Evolutionary conservation across 2,888 invertebrate species (phyloP), one percentile per base, ranked within the genome.

Genomic region (Ophion ventricosus): DNA sequence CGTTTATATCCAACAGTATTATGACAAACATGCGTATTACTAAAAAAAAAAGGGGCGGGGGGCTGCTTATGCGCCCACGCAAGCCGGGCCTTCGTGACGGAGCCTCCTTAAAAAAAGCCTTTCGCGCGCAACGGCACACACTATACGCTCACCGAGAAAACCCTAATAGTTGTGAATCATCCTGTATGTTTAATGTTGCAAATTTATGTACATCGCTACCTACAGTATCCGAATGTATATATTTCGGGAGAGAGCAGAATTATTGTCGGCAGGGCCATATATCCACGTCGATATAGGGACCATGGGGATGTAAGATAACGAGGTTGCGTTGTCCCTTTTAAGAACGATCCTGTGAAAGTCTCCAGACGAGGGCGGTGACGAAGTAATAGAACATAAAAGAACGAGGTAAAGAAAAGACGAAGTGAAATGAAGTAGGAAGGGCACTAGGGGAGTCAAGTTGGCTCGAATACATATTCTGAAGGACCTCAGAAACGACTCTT

Each of bases 261-360:
- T 43, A 70, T 75, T 70, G 80, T 77, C 49, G 56, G 23, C 23
- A 43, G 10, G 56, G 14, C 61, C 61, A 57, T 59, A 35, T 2
- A 3, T 23, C 14, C n/a, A 64, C 43, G 43, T 43, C 11, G 2
- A 43, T 63, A 64, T 23, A 75, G 17, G 84, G 78, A 85, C 73
- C 29, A 81, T 85, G 80, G 85, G 85, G 80, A 88, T 80, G 82
- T 83, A 86, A 88, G 88, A 89, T 90, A 90, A 90, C 88, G 89
- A 91, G 88, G 87, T 88, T 88, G 89, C 80, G 59, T 74, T 75
- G 79, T 84, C 81, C 84, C 73, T 75, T 54, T 74, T 57, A 54
- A 81, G 78, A 64, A 81, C 74, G 85, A 57, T 77, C 70, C 67
- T 43, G 35, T 20, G 49, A 73, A 57, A 76, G 63, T 56, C 57